These are phyloP conservation scores for Henricia sp. DNA, from an alignment of 53 echinoderm and acorn worm genomes.

Conservation along the genomic window DNA sequence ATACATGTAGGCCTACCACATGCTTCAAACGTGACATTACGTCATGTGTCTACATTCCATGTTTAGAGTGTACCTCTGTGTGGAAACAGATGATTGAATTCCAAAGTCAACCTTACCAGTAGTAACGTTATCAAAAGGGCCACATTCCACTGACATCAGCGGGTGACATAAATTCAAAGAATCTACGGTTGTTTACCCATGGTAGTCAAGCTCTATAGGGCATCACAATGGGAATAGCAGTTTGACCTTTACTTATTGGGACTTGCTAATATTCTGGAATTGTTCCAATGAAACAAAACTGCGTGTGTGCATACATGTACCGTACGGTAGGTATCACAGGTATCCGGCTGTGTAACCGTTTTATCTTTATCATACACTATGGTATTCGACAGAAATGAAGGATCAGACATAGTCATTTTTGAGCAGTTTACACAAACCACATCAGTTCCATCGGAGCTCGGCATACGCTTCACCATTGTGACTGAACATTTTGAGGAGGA, in stretches of 20 bases:
- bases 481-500: no score
- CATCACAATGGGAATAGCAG: background rate
- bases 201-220: background rate
- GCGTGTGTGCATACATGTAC: background rate
- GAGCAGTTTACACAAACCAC: no score
- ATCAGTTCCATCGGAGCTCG: no score
- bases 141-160: conserved; percentile 23
- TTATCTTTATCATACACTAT: no score
- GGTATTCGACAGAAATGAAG: no score
- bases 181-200: background rate
- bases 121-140: background rate
- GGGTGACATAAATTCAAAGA: background rate
- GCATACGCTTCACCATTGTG: no score
- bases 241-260: conserved; percentile 6
- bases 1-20: no score
- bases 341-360: background rate
- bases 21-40: no score
- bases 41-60: background rate
- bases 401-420: no score
- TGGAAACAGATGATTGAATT: background rate
- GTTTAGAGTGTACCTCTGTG: background rate
- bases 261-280: background rate
- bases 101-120: no score
- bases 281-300: background rate
- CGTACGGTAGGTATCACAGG: background rate